Evolutionary conservation across 1,140 invertebrate species (phyloP).

Genomic region (Plectrocnemia conspersa): DNA sequence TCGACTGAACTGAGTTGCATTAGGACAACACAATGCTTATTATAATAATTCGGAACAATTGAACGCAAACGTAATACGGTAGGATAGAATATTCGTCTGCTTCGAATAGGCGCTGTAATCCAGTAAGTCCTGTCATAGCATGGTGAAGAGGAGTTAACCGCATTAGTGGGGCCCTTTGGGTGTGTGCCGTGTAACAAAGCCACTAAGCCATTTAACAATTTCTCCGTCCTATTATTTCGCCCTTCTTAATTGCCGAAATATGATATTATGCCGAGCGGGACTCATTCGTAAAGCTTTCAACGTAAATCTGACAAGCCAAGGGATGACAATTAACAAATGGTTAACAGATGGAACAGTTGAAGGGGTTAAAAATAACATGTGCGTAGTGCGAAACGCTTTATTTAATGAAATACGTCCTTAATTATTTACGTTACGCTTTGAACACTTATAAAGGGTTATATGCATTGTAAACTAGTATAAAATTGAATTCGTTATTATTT

Average conservation of each 20-base stretch:
- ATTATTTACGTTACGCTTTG: too few relatives aligned
- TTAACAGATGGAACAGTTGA: too few relatives aligned
- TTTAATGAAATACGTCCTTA: too few relatives aligned
- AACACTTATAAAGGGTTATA: too few relatives aligned
- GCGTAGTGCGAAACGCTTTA: too few relatives aligned
- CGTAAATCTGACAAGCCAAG: neutral
- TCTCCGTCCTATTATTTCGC: conserved; percentile 15
- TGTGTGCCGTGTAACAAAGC: conserved; percentile 9
- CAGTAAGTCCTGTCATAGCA: neutral
- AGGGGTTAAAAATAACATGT: too few relatives aligned
- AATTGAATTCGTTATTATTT: too few relatives aligned
- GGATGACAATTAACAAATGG: neutral
- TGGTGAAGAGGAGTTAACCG: conserved; percentile 2
- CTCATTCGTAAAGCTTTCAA: neutral
- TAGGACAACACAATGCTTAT: too few relatives aligned
- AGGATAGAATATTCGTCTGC: neutral
- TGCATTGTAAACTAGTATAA: too few relatives aligned
- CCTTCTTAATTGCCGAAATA: conserved; percentile 24
- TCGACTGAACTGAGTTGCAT: too few relatives aligned
- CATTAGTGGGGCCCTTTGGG: conserved; percentile 2
- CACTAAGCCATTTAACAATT: conserved; percentile 21
- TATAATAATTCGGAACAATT: too few relatives aligned
- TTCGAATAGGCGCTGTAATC: neutral
- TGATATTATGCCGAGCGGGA: conserved; percentile 9
- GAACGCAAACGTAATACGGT: neutral